Conservation (phyloP, 1,140 invertebrate species). For the Drosophila lacteicornis region DNA sequence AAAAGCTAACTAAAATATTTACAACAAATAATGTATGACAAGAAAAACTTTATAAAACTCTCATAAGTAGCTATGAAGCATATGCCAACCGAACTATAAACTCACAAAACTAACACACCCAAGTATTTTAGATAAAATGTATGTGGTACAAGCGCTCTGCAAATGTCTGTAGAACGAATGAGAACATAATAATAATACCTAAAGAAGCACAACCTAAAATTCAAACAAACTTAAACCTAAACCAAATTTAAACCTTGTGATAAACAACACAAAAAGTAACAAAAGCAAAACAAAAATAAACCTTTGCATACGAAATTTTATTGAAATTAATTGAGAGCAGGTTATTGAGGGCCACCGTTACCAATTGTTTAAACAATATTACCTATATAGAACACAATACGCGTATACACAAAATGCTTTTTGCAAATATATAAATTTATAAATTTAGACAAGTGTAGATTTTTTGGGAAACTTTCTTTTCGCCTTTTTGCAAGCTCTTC, state of each 20-base stretch:
- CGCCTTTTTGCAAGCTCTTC: conserved; percentile 45
- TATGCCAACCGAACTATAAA: conserved; percentile 62
- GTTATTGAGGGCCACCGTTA: conserved; percentile 78
- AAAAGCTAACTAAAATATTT: conserved; percentile 48
- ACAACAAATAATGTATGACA: conserved; percentile 41
- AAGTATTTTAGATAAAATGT: conserved; percentile 81
- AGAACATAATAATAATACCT: conserved; percentile 39
- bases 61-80: conserved; percentile 49
- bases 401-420: conserved; percentile 53
- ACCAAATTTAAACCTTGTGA: conserved; percentile 78
- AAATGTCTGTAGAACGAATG: conserved; percentile 40
- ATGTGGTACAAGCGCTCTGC: conserved; percentile 46
- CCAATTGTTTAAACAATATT: conserved; percentile 65
- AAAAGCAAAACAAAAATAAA: conserved; percentile 36
- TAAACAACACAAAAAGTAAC: conserved; percentile 53
- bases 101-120: conserved; percentile 53
- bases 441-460: conserved; percentile 45
- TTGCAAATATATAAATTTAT: conserved; percentile 52
- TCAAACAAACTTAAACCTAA: conserved; percentile 49
- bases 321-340: conserved; percentile 71
- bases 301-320: conserved; percentile 64
- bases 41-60: conserved; percentile 43
- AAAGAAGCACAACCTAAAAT: conserved; percentile 48
- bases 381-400: conserved; percentile 51
- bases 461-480: conserved; percentile 45